Percentiles rank a stretch among this genome's conserved stretches.
These are phyloP conservation scores for Lypha dubia DNA, from an alignment of 2,888 invertebrate species.

Conservation along the genomic window DNA sequence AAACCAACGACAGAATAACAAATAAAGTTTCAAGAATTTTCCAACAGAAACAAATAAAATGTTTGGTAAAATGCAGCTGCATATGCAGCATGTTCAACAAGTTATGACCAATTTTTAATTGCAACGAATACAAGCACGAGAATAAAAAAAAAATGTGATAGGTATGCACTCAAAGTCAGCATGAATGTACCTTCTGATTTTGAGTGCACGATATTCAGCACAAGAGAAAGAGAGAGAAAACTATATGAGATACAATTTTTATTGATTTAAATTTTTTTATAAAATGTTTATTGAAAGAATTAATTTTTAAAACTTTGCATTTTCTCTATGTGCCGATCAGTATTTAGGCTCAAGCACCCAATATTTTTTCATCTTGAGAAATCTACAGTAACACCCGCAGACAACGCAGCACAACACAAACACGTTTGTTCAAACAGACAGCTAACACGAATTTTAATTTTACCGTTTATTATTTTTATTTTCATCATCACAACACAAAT, in stretches of 20 bases:
- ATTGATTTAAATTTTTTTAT: too few species aligned
- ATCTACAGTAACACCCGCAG: constrained; percentile 5
- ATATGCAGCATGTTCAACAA: constrained; percentile 65
- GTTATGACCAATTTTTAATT: constrained; percentile 69
- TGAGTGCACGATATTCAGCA: background rate
- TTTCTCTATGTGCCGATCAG: background rate
- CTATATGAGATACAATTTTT: background rate
- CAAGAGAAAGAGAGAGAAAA: background rate
- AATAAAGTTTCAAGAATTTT: constrained; percentile 54
- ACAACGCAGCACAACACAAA: constrained; percentile 14
- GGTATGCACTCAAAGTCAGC: background rate
- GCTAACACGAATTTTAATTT: constrained; percentile 30
- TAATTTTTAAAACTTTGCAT: too few species aligned
- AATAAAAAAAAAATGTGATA: background rate
- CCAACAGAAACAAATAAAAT: background rate
- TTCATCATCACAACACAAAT: constrained; percentile 8
- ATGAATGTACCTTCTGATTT: background rate
- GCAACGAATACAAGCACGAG: constrained; percentile 5
- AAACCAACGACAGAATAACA: constrained; percentile 21
- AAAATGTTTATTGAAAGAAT: too few species aligned
- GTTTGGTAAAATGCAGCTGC: constrained; percentile 51
- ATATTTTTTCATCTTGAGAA: background rate
- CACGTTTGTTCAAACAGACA: constrained; percentile 41
- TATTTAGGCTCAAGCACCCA: background rate
- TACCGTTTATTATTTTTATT: background rate